Evolutionary conservation across 2,888 invertebrate species (phyloP).

Genomic region (Osmoderma eremita): DNA sequence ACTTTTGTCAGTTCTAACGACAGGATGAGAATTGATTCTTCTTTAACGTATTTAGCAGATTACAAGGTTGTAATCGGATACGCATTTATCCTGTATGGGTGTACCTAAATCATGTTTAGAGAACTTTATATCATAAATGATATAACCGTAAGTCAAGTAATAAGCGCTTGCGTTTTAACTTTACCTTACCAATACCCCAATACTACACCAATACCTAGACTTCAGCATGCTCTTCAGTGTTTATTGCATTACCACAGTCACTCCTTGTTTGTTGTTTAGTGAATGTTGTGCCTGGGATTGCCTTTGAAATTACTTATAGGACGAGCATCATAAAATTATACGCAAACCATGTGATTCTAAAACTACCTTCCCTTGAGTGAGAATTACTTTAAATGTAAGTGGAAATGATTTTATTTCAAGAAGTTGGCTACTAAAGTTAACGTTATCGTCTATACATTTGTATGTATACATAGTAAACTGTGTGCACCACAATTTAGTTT

Average conservation of each 20-base stretch:
- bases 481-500: too few species aligned
- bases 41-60: too few species aligned
- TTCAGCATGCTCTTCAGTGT: slow-evolving; percentile 32
- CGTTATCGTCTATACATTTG: too few species aligned
- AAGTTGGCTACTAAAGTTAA: too few species aligned
- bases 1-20: too few species aligned
- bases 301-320: slow-evolving; percentile 6
- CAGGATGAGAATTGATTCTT: too few species aligned
- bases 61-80: too few species aligned
- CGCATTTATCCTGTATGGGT: too few species aligned
- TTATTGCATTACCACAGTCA: slow-evolving; percentile 26
- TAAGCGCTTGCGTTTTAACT: slow-evolving; percentile 36
- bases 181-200: slow-evolving; percentile 35
- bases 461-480: too few species aligned
- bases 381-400: slow-evolving; percentile 16
- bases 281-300: slow-evolving; percentile 6
- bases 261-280: slow-evolving; percentile 30
- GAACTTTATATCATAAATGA: slow-evolving; percentile 3
- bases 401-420: too few species aligned
- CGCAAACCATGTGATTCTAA: slow-evolving; percentile 22
- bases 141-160: slow-evolving; percentile 15
- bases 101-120: neutral
- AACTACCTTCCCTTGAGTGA: neutral
- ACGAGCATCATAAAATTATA: neutral
- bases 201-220: slow-evolving; percentile 22